Percentiles rank a stretch among this genome's conserved stretches.
Evolutionary conservation across 2,113 vertebrate species (phyloP).

Genomic region (Saiga tatarica): DNA sequence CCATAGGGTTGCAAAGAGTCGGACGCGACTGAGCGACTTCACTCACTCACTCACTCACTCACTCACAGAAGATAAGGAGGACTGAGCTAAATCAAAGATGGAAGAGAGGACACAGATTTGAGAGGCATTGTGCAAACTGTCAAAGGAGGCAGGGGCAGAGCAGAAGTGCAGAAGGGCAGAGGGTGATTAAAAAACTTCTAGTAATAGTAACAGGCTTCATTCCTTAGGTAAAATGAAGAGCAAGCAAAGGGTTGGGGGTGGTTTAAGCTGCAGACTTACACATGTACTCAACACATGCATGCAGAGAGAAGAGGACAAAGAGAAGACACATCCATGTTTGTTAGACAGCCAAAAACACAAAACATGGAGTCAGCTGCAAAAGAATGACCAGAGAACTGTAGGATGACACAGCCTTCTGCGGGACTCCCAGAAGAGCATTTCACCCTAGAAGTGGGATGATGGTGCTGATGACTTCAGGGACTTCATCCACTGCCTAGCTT

Average conservation of each 20-base stretch:
- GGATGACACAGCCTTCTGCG: rapidly evolving
- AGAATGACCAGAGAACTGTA: neutral
- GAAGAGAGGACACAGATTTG: neutral
- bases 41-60: too few relatives aligned
- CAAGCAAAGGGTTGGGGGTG: neutral
- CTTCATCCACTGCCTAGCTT: neutral
- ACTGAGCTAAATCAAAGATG: neutral
- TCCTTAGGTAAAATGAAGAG: neutral
- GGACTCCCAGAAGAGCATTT: neutral
- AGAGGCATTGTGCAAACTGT: neutral
- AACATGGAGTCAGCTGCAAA: neutral
- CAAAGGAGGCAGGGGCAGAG: neutral
- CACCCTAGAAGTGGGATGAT: neutral
- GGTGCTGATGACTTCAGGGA: too few relatives aligned
- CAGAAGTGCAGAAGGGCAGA: neutral
- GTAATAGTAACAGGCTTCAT: neutral
- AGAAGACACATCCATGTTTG: neutral
- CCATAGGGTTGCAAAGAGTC: too few relatives aligned
- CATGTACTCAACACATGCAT: neutral
- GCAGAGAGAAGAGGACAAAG: neutral
- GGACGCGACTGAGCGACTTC: too few relatives aligned
- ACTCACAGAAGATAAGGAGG: neutral
- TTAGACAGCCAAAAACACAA: neutral
- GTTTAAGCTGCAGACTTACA: neutral
- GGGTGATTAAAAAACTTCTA: neutral